Percentiles rank a stretch among this genome's conserved stretches.
phyloP scores from a whole-genome alignment of 2,888 invertebrate genomes.

The Lamellibrachia columna region DNA sequence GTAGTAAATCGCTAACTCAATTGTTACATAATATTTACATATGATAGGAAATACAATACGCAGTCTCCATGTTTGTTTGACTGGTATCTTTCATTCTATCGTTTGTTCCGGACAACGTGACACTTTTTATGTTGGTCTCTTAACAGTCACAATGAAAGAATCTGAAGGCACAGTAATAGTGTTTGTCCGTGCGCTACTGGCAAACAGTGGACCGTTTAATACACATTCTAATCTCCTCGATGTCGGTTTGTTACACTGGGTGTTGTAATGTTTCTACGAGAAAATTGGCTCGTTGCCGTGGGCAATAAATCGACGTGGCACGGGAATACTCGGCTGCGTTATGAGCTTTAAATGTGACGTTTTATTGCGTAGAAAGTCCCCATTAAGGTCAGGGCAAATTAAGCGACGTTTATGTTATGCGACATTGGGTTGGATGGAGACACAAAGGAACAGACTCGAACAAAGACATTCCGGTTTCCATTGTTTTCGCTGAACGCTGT shows the following conservation, averaged over 20 bases:
- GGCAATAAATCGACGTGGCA: neutral
- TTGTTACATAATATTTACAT: too few species aligned
- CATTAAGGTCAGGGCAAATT: neutral
- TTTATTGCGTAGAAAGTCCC: neutral
- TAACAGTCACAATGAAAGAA: neutral
- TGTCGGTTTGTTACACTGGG: neutral
- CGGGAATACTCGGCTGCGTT: neutral
- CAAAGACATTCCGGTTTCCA: neutral
- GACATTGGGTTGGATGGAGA: neutral
- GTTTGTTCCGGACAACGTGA: neutral
- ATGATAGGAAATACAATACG: too few species aligned
- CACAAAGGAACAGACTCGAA: neutral
- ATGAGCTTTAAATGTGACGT: conserved; percentile 10
- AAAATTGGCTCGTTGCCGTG: neutral
- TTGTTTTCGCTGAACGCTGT: neutral
- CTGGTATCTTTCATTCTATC: neutral
- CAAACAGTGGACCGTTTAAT: neutral
- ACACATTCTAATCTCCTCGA: neutral
- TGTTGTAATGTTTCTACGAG: neutral
- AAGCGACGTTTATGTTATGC: neutral
- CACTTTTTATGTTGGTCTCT: neutral
- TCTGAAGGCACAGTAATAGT: neutral
- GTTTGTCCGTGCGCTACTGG: neutral
- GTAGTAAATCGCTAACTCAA: neutral
- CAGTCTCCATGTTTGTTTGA: too few species aligned